Conservation (phyloP, 2,797 vertebrate genomes). For the Sebastes steindachneri region DNA sequence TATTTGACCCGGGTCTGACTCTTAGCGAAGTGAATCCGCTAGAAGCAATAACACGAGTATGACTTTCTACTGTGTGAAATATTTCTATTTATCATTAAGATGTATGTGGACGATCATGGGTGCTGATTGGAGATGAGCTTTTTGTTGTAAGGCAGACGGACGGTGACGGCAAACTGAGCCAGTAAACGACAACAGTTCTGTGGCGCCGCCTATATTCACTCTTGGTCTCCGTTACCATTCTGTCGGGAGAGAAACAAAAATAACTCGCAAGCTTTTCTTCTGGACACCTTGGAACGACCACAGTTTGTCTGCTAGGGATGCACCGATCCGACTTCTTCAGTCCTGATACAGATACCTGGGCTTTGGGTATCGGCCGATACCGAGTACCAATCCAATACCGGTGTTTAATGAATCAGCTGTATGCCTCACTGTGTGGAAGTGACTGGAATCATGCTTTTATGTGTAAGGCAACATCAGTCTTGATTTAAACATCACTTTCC, state of each 20-base stretch:
- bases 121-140: constrained; percentile 44
- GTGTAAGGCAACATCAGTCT: too few relatives aligned
- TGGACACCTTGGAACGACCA: background rate
- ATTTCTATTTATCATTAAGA: constrained; percentile 71
- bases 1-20: constrained; percentile 51
- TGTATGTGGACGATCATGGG: constrained; percentile 38
- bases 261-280: constrained; percentile 2
- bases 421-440: too few relatives aligned
- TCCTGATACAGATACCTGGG: too few relatives aligned
- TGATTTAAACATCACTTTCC: too few relatives aligned
- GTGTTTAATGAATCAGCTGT: too few relatives aligned
- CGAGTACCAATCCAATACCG: too few relatives aligned
- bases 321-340: too few relatives aligned
- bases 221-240: background rate
- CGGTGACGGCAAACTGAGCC: constrained; percentile 49
- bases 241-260: background rate
- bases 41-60: constrained; percentile 81
- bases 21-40: constrained; percentile 47
- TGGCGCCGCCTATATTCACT: background rate
- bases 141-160: background rate
- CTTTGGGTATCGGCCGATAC: too few relatives aligned
- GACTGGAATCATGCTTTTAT: too few relatives aligned
- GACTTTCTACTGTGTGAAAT: constrained; percentile 72
- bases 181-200: constrained; percentile 11
- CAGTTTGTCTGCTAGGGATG: background rate